These are phyloP conservation scores for Eupithecia subfuscata DNA, from an alignment of 2,888 invertebrate species.

Conservation along the genomic window DNA sequence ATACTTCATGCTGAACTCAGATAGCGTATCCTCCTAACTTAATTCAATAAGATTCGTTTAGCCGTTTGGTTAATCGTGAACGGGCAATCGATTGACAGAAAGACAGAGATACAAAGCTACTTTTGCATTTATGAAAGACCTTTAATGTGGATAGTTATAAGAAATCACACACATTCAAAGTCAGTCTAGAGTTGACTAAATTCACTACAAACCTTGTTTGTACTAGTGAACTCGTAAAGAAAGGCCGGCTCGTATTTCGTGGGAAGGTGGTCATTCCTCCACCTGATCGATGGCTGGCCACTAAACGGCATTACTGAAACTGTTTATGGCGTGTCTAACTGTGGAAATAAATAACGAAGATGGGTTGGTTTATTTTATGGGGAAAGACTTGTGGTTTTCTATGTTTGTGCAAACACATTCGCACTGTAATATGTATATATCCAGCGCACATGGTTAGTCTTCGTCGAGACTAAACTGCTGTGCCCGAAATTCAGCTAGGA, in stretches of 20 bases:
- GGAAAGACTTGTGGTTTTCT: background rate
- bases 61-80: background rate
- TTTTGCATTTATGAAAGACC: too few species aligned
- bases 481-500: too few species aligned
- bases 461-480: too few species aligned
- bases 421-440: too few species aligned
- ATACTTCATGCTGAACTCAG: background rate
- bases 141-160: background rate
- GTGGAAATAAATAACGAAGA: conserved; percentile 38
- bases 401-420: too few species aligned
- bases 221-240: conserved; percentile 58
- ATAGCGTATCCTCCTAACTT: background rate
- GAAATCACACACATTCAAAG: background rate
- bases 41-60: background rate
- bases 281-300: conserved; percentile 68
- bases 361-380: conserved; percentile 15
- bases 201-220: conserved; percentile 22
- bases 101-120: too few species aligned
- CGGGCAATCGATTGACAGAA: background rate
- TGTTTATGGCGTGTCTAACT: conserved; percentile 46
- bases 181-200: conserved; percentile 7
- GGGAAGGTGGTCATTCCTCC: conserved; percentile 72
- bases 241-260: conserved; percentile 67
- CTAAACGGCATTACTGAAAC: conserved; percentile 54
- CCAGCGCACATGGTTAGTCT: too few species aligned